These are phyloP conservation scores for Aphodius sticticus DNA, from an alignment of 2,888 invertebrate species.

Conservation along the genomic window DNA sequence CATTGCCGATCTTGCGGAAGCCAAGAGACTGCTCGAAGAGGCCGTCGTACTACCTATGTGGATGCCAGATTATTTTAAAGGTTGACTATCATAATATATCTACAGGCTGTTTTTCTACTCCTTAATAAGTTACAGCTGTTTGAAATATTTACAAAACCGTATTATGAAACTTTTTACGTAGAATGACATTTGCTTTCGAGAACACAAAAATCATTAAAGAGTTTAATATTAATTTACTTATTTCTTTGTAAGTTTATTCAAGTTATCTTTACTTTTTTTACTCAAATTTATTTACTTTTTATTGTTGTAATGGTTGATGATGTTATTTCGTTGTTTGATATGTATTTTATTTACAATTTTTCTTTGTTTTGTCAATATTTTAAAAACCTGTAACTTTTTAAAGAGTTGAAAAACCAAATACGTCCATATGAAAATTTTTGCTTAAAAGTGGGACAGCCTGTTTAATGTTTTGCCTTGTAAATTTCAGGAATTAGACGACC, in stretches of 20 bases:
- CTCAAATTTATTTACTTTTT: too few species aligned
- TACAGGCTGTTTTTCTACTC: too few species aligned
- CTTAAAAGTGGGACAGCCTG: neutral
- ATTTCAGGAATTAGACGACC: constrained; percentile 86
- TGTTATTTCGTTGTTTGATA: too few species aligned
- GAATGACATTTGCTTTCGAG: too few species aligned
- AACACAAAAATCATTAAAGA: too few species aligned
- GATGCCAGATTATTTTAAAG: constrained; percentile 98
- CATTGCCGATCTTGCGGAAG: constrained; percentile 89
- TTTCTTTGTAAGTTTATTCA: neutral
- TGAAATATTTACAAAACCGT: neutral
- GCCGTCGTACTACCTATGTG: constrained; percentile 97
- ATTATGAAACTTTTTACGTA: neutral
- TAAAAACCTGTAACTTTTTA: too few species aligned
- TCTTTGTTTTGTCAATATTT: too few species aligned
- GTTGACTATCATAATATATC: constrained; percentile 53
- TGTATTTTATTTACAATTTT: too few species aligned
- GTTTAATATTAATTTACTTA: neutral
- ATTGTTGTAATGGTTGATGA: too few species aligned
- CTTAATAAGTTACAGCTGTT: neutral
- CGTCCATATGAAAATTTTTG: too few species aligned
- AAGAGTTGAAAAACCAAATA: too few species aligned
- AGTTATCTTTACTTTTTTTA: too few species aligned
- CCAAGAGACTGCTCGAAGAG: constrained; percentile 91
- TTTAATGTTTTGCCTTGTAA: constrained; percentile 20